Percentiles rank a stretch among this genome's conserved stretches.
Evolutionary conservation across 2,113 vertebrate species (phyloP).

Genomic region (Micromys minutus): DNA sequence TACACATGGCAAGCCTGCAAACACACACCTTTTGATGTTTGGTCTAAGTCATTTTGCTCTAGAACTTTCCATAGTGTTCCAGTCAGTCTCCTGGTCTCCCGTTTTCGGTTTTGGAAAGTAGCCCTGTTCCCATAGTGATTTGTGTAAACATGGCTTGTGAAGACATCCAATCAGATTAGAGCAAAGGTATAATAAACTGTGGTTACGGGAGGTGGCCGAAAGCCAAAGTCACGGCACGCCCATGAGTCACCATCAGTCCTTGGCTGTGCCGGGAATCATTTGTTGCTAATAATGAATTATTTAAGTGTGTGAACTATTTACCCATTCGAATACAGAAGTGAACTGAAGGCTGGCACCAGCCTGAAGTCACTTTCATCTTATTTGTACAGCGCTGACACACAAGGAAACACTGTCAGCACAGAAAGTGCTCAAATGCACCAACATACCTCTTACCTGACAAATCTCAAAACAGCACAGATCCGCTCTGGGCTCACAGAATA

Average conservation of each 20-base stretch:
- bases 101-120: constrained; percentile 19
- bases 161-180: constrained; percentile 28
- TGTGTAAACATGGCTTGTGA: background rate
- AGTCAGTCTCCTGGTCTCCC: background rate
- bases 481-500: background rate
- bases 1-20: no score
- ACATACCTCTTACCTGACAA: background rate
- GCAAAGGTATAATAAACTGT: background rate
- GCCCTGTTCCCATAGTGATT: background rate
- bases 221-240: background rate
- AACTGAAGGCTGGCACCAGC: background rate
- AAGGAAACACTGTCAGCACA: background rate
- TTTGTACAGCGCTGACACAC: fast-evolving
- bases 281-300: background rate
- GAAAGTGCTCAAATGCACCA: background rate
- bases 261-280: background rate
- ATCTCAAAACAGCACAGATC: background rate
- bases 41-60: constrained; percentile 3
- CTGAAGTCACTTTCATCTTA: background rate
- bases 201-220: background rate
- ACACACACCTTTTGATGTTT: background rate
- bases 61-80: background rate
- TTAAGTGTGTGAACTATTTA: background rate
- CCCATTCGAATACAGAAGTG: background rate
- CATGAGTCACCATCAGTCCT: background rate